Base-by-base conservation (phyloP, 2,113 vertebrate genomes). In the Jacana jacana region DNA sequence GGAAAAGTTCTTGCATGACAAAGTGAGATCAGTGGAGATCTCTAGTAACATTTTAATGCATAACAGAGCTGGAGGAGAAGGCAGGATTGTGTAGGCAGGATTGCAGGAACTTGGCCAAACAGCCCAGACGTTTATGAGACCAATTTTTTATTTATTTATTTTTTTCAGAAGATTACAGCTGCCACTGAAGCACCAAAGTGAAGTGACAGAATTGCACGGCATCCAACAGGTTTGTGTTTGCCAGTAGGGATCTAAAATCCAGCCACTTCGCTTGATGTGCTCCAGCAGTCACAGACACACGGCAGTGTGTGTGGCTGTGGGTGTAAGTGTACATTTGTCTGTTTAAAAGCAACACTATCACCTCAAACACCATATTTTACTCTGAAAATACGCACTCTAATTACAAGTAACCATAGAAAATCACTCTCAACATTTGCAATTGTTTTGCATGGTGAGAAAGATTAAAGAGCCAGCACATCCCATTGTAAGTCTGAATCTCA, bases 141-240 rank as follows among this genome's bases (percentile, higher is more conserved):
- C 4, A 28, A 4, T 49, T 84, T 70, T 39, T 64, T 46, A n/a
- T n/a, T n/a, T 44, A 42, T 42, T 46, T 46, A 35, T 40, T 85
- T 68, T 42, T 75, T 79, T 8, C 31, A 64, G 60, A 90, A 85
- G 73, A 89, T 84, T 89, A 80, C 49, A 94, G 46, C 86, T 91
- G 73, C 73, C 88, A 79, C 84, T 15, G 91, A 93, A 88, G 73
- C 49, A 91, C 65, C 33, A 8, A 75, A 91, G 81, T 28, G 70
- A 91, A 94, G 91, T 73, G 96, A 93, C 86, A 92, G 92, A 91
- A 80, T 57, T 89, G 86, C 66, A 81, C 66, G 55, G 65, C 70
- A 82, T 93, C 93, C 93, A 97, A 71, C 23, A 68, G 7, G 44
- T 58, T 72, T 76, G 39, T 76, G 42, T 60, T 82, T 92, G 92